Base-by-base conservation (phyloP, 2,888 invertebrate species). In the Xestia rhomboidea region DNA sequence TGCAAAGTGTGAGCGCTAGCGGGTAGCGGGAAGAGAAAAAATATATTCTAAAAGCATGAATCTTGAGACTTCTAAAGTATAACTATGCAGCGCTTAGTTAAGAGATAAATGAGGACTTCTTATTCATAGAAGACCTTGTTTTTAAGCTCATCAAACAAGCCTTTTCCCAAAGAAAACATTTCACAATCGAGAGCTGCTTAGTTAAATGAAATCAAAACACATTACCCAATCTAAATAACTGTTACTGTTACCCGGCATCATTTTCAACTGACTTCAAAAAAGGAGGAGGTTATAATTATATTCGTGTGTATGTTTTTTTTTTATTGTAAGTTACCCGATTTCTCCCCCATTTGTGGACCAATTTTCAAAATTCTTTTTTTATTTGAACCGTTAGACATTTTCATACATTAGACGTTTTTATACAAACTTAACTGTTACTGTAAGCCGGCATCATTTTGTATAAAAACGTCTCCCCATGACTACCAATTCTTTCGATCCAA, bases 1-100 rank as follows among this genome's bases (percentile, higher is more conserved):
- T 67, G 15, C 34, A 57, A 83, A 1, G 3, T 68, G 15, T 21
- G 63, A 41, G 73, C 68, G 62, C 41, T 0, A 77, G 87, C 18
- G 2, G 8, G 46, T 54, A 6, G 6, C 41, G 6, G 34, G 1
- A 10, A 63, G 24, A 34, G 3, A 24, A 38, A 24, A 5, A 38
- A 63, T n/a, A 2, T 38, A 24, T 24, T 30, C 60, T 30, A 21
- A 60, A 10, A 60, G 30, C 30, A 30, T 60, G 60, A 21, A 21
- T 60, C 60, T 60, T 30, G 60, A 60, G 30, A 8, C 30, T 3
- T 1, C 18, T 3, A 18, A 18, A 2, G 27, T 57, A 54, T n/a
- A 27, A 54, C 54, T 51, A n/a, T n/a, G n/a, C n/a, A n/a, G n/a
- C n/a, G n/a, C n/a, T n/a, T n/a, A n/a, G n/a, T n/a, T n/a, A n/a